phyloP scores from a whole-genome alignment of 92 coral and sea anemone genomes.

The Hydrozoanthus gracilis region DNA sequence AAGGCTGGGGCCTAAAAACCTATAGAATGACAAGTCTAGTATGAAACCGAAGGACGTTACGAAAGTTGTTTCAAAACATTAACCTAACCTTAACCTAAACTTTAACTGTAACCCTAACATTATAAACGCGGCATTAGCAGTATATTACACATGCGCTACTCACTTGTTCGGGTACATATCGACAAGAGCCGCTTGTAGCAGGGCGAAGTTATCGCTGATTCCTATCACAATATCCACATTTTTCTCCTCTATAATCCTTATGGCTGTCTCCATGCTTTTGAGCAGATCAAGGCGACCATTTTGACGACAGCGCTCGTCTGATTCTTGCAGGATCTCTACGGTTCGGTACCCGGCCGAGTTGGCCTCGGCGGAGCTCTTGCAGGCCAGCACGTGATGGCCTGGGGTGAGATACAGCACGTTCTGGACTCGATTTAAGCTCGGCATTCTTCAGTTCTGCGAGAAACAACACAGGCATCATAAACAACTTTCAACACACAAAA shows the following conservation, averaged over 20 bases:
- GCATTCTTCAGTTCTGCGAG: neutral
- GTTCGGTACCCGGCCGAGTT: conserved; percentile 15
- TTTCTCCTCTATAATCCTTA: conserved; percentile 21
- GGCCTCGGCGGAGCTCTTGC: conserved; percentile 24
- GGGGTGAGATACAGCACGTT: conserved; percentile 41
- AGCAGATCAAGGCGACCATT: conserved; percentile 35
- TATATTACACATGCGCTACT: neutral
- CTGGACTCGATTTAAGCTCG: neutral
- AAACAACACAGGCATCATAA: neutral
- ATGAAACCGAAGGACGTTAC: neutral
- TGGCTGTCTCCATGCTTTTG: conserved; percentile 23
- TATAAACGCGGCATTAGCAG: too few relatives aligned
- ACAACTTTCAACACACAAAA: neutral
- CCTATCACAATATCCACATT: conserved; percentile 43
- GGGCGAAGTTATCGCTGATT: conserved; percentile 43
- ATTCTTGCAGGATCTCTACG: conserved; percentile 31
- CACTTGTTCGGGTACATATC: conserved; percentile 35
- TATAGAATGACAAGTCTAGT: neutral
- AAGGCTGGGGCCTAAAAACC: conserved; percentile 26
- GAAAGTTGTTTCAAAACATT: neutral
- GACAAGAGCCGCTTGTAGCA: conserved; percentile 31
- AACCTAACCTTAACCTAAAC: too few relatives aligned
- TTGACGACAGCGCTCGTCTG: conserved; percentile 20
- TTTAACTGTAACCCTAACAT: too few relatives aligned
- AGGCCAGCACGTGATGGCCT: conserved; percentile 33